Evolutionary conservation across 2,113 vertebrate species (phyloP).

Genomic region (Cranoglanis bouderius): DNA sequence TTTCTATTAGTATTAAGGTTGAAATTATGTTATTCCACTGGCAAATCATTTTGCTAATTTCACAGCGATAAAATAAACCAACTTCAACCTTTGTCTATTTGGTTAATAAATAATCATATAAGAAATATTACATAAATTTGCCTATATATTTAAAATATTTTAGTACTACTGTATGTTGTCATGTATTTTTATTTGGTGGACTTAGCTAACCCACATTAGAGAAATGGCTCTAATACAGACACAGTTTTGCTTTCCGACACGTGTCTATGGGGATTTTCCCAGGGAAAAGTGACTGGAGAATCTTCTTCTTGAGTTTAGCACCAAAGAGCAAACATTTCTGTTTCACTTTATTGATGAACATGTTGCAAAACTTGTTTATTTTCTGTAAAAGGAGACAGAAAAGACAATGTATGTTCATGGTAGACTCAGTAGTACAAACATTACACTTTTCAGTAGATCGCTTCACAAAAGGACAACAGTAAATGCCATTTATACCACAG

Average conservation of each 20-base stretch:
- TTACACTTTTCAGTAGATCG: background rate
- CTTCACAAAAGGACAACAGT: background rate
- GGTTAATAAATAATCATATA: background rate
- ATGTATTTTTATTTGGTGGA: slow-evolving; percentile 1
- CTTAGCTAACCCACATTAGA: background rate
- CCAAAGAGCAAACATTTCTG: background rate
- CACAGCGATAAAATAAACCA: background rate
- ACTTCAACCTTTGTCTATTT: background rate
- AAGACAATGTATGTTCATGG: background rate
- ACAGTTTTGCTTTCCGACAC: slow-evolving; percentile 11
- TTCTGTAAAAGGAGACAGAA: slow-evolving; percentile 7
- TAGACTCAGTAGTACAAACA: background rate
- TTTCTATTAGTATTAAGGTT: background rate
- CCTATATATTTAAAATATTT: background rate
- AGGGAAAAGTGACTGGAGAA: background rate
- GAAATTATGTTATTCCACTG: background rate
- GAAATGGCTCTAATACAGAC: background rate
- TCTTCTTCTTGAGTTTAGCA: background rate
- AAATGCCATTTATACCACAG: background rate
- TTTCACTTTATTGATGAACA: background rate
- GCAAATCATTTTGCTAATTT: background rate
- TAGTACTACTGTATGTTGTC: background rate
- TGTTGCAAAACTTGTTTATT: slow-evolving; percentile 16
- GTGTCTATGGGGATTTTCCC: slow-evolving; percentile 14
- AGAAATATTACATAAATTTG: background rate